Evolutionary conservation across 1,140 invertebrate genomes (phyloP), one percentile per base, ranked within the genome.

Genomic region (Notospermus geniculatus): DNA sequence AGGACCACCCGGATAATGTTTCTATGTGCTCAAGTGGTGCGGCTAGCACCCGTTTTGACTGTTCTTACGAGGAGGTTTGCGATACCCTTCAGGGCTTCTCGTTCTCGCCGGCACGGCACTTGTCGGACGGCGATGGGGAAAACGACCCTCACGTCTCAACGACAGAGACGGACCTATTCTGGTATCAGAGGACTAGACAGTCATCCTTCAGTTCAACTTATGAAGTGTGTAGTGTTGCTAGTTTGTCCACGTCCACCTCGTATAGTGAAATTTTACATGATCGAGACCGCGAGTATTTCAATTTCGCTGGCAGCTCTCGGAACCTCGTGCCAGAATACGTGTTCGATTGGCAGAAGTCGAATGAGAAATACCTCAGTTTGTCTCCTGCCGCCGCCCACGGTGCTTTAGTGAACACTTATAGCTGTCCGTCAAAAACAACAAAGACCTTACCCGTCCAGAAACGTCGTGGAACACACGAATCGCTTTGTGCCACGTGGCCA

Each of bases 401-500:
- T 29, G 41, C 39, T 19, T 30, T 30, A 19, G 45, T 0, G 46
- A 30, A 60, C 25, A 28, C 27, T 28, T 55, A 5, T n/a, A 32
- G 25, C 25, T 19, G n/a, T n/a, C 54, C 54, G 54, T 19, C 27
- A 55, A 55, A 29, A 29, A 29, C 54, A 41, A 29, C 54, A 39
- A 29, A 29, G 29, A 55, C 30, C 9, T 19, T 55, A 29, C 25
- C 25, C n/a, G 29, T 32, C 25, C 54, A 55, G 17, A 29, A 55
- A 29, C 54, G 54, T 11, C 54, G n/a, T 28, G 36, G 22, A n/a
- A 54, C n/a, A 50, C 19, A 55, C 25, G 30, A 56, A 2, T 54
- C 30, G 2, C 27, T 57, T 15, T 61, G 59, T 36, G 50, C 59
- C 17, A 61, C 59, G 50, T 61, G 59, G 59, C 59, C 59, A 43